Evolutionary conservation across 1,140 invertebrate species (phyloP).

Genomic region (Orussus abietinus): DNA sequence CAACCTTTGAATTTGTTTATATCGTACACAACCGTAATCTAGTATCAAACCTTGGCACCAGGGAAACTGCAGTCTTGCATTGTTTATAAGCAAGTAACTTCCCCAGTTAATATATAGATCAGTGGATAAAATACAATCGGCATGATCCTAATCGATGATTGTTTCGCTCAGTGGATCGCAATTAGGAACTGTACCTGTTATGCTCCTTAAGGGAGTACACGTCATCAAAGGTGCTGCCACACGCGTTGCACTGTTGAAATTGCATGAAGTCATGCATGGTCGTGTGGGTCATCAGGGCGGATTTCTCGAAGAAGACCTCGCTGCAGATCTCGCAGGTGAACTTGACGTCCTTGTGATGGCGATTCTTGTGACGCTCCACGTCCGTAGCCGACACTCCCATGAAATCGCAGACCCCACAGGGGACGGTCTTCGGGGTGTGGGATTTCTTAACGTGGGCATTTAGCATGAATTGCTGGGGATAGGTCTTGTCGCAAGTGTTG

Average conservation of each 20-base stretch:
- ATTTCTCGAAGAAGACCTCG: constrained; percentile 29
- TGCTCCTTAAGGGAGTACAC: constrained; percentile 11
- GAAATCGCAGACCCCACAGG: constrained; percentile 19
- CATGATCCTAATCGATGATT: no score
- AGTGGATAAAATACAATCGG: no score
- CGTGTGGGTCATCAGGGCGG: constrained; percentile 25
- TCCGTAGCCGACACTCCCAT: constrained; percentile 28
- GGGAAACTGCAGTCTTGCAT: constrained; percentile 13
- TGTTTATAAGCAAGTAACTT: no score
- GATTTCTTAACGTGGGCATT: constrained; percentile 25
- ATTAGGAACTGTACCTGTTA: constrained; percentile 18
- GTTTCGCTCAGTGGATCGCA: no score
- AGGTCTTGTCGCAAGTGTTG: constrained; percentile 30
- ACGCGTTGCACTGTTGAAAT: constrained; percentile 56
- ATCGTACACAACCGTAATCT: constrained; percentile 8
- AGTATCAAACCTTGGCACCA: constrained; percentile 8
- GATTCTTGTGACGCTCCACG: constrained; percentile 28
- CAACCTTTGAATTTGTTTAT: no score
- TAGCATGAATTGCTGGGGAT: constrained; percentile 31
- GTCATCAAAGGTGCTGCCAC: constrained; percentile 57
- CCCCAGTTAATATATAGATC: no score
- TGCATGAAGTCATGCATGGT: constrained; percentile 30
- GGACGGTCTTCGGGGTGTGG: constrained; percentile 18
- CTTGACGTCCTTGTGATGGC: constrained; percentile 24
- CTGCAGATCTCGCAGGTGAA: constrained; percentile 33